phyloP scores from a whole-genome alignment of 1,140 invertebrate genomes.

The Solenopsis invicta region DNA sequence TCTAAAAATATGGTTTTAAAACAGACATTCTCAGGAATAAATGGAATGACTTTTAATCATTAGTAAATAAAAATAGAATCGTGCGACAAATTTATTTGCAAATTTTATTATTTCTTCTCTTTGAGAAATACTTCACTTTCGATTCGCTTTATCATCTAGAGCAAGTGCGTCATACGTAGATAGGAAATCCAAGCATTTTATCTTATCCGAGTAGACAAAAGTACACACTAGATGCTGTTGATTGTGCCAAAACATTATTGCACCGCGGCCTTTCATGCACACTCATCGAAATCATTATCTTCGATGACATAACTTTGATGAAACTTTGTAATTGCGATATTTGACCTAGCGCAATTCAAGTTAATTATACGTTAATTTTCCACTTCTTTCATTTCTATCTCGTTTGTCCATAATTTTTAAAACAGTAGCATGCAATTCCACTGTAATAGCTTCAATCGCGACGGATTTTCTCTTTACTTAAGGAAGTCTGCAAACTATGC shows the following conservation, averaged over 20 bases:
- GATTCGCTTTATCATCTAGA: slow-evolving; percentile 8
- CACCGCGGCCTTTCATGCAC: not conserved
- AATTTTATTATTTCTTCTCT: slow-evolving; percentile 1
- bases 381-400: not conserved
- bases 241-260: slow-evolving; percentile 39
- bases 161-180: not conserved
- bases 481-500: not conserved
- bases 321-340: not conserved
- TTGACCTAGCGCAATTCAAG: too few relatives aligned
- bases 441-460: not conserved
- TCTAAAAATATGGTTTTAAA: not conserved
- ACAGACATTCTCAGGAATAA: too few relatives aligned
- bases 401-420: not conserved
- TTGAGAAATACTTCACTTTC: not conserved
- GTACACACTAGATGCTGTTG: slow-evolving; percentile 1
- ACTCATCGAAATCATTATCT: not conserved
- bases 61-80: not conserved
- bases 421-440: too few relatives aligned
- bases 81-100: not conserved
- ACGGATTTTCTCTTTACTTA: not conserved
- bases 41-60: not conserved
- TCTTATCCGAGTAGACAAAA: slow-evolving; percentile 42
- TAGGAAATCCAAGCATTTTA: slow-evolving; percentile 19
- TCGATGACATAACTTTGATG: not conserved
- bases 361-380: not conserved